Base-by-base conservation (phyloP, 2,113 vertebrate species). In the Columba livia region DNA sequence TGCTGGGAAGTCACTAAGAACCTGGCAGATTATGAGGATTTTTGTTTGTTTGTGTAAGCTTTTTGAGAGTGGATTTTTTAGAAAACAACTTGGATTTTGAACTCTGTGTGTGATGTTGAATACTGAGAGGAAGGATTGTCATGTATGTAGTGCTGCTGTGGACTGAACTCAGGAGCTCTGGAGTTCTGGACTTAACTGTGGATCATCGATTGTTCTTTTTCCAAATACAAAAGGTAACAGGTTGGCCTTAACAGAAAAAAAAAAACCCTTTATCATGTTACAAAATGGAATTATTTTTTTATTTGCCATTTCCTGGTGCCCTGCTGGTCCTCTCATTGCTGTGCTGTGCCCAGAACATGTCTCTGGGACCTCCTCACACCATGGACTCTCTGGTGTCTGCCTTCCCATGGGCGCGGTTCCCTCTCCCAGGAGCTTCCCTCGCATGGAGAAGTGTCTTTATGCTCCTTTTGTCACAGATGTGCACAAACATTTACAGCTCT, bases 241-340 rank as follows among this genome's bases (percentile, higher is more conserved):
- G 61, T 86, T 94, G 73, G 88, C 94, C 93, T 90, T 93, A 96
- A 38, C 38, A 38, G 38, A 40, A 5, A 21, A 24, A 65, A 60
- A 50, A 79, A 84, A 54, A 15, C 8, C 17, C 56, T 66, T 34
- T 44, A 79, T 38, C 14, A 15, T 9, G 29, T 53, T 88, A 24
- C 36, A 60, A 38, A 94, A 60, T 24, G 11, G 21, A 92, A 36
- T 25, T 20, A 28, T 25, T 21, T 32, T 50, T 36, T 25, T 32
- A 71, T 51, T 40, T 34, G 3, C 23, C 9, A 6, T 62, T 75
- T 91, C 12, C 20, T 29, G 20, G 25, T 79, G 48, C 58, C 53
- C 75, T 81, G 44, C 40, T 69, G 66, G 38, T 83, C 26, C 28
- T 32, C 8, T 32, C 16, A 7, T 9, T 53, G 69, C 61, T 64